Conservation (phyloP, 64 coral and sea anemone genomes). For the Dendronephthya gigantea region DNA sequence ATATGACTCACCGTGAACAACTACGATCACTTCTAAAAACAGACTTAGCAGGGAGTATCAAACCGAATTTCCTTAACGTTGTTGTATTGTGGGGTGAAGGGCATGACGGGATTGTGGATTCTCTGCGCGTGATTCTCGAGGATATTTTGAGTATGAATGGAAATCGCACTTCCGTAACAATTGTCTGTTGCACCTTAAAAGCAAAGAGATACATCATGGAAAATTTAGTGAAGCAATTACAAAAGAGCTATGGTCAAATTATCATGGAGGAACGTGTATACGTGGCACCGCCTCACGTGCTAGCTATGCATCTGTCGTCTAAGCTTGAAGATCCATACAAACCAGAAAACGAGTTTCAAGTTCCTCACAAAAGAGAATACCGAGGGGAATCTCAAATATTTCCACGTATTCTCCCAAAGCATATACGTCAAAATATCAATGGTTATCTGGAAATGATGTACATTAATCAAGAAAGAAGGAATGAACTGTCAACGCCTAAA, state of each 20-base stretch:
- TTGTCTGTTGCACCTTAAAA: slow-evolving; percentile 39
- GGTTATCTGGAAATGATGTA: slow-evolving; percentile 64
- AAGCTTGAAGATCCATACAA: slow-evolving; percentile 50
- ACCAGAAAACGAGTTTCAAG: slow-evolving; percentile 51
- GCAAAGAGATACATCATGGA: neutral
- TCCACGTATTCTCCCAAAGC: slow-evolving; percentile 53
- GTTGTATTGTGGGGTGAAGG: slow-evolving; percentile 58
- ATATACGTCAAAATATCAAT: slow-evolving; percentile 45
- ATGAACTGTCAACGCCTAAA: slow-evolving; percentile 22
- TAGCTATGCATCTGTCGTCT: slow-evolving; percentile 33
- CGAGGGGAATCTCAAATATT: slow-evolving; percentile 21
- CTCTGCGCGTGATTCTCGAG: slow-evolving; percentile 33
- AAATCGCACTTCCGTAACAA: slow-evolving; percentile 30
- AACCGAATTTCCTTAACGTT: slow-evolving; percentile 44
- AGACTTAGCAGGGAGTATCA: slow-evolving; percentile 48
- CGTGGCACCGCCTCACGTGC: slow-evolving; percentile 50
- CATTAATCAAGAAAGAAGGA: neutral
- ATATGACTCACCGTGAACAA: slow-evolving; percentile 42
- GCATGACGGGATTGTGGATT: slow-evolving; percentile 43
- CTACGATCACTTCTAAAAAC: slow-evolving; percentile 28
- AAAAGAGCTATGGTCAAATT: slow-evolving; percentile 44
- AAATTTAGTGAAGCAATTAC: slow-evolving; percentile 30
- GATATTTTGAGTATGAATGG: slow-evolving; percentile 47
- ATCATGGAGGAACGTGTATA: slow-evolving; percentile 37
- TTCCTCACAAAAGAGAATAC: slow-evolving; percentile 35